These are phyloP conservation scores for western clawed frog (Xenopus tropicalis) DNA, from an alignment of 2,113 vertebrate genomes.

Conservation along the genomic window DNA sequence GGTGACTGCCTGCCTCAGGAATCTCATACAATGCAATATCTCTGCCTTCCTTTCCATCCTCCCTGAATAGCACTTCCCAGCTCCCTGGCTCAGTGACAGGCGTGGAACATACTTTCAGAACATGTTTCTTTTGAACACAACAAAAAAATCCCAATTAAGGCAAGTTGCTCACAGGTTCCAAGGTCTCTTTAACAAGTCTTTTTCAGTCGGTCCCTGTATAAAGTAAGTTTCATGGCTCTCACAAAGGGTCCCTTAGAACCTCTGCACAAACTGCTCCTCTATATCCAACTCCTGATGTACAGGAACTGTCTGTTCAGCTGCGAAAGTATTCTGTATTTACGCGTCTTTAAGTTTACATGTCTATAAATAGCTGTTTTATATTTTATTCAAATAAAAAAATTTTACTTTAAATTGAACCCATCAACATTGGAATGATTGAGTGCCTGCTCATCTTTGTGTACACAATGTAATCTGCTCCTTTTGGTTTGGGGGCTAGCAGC, in stretches of 20 bases:
- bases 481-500: too few relatives aligned
- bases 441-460: too few relatives aligned
- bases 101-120: neutral
- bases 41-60: neutral
- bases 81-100: neutral
- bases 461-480: too few relatives aligned
- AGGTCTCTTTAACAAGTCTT: neutral
- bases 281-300: too few relatives aligned
- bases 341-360: too few relatives aligned
- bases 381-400: too few relatives aligned
- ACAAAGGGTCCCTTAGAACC: neutral
- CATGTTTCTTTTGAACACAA: neutral
- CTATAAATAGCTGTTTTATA: too few relatives aligned
- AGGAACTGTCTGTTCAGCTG: too few relatives aligned
- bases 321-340: too few relatives aligned
- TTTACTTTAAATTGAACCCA: too few relatives aligned
- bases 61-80: too few relatives aligned
- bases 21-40: constrained; percentile 1
- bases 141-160: neutral
- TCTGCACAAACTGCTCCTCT: neutral
- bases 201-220: neutral
- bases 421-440: too few relatives aligned
- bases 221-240: neutral
- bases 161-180: neutral
- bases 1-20: constrained; percentile 22